A percentile compares a stretch with the other conserved stretches of the same genome.
Evolutionary conservation across 2,113 vertebrate genomes (phyloP).

Genomic region (Hippocampus comes): DNA sequence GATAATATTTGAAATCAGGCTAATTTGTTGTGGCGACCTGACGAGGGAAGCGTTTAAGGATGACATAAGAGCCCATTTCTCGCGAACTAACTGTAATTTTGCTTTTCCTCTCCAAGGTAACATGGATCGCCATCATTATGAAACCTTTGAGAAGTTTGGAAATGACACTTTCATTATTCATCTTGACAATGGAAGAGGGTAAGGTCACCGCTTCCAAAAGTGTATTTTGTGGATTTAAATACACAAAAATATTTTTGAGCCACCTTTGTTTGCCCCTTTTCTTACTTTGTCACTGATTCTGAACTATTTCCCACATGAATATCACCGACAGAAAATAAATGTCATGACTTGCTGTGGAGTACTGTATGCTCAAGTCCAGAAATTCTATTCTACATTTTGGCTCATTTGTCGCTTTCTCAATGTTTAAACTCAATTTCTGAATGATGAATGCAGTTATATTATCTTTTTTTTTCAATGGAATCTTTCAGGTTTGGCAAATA

Average conservation of each 20-base stretch:
- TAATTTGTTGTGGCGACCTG: not conserved
- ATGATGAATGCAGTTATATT: not conserved
- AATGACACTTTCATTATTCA: slow-evolving; percentile 97
- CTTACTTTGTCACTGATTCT: too few species aligned
- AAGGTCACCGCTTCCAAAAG: slow-evolving; percentile 23
- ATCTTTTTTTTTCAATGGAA: not conserved
- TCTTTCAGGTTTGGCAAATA: slow-evolving; percentile 90
- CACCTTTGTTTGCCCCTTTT: too few species aligned
- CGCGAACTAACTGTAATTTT: not conserved
- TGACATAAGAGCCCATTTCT: too few species aligned
- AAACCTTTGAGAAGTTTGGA: slow-evolving; percentile 98
- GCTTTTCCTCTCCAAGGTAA: slow-evolving; percentile 75
- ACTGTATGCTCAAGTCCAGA: too few species aligned
- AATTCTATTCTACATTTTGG: too few species aligned
- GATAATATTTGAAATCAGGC: not conserved
- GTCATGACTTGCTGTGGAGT: too few species aligned
- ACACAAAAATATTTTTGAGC: too few species aligned
- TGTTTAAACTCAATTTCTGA: not conserved
- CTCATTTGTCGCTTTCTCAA: too few species aligned
- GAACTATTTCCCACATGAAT: too few species aligned
- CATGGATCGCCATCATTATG: slow-evolving; percentile 98
- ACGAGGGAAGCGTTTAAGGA: not conserved
- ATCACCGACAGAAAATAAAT: too few species aligned
- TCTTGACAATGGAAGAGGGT: slow-evolving; percentile 96
- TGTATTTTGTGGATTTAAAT: not conserved